Base-by-base conservation (phyloP, 2,888 invertebrate species). In the Thera britannica region DNA sequence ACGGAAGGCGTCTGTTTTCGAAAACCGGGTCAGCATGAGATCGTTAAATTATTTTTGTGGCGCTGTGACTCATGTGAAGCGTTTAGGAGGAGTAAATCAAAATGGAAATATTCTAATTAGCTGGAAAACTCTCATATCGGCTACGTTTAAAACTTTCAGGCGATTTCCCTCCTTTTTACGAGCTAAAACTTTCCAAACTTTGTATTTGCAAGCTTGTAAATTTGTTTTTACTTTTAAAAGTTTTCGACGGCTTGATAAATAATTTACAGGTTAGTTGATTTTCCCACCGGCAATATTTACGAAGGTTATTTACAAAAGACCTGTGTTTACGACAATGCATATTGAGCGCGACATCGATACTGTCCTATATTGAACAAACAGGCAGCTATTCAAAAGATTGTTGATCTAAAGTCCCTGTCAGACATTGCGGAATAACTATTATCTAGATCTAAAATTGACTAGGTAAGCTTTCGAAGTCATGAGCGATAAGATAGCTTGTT, bases 81-180 rank as follows among this genome's bases (percentile, higher is more conserved):
- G 75, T 89, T 52, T 52, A 52, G 88, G 83, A 89, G 86, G 84
- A 79, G 83, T 90, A 89, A 88, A 91, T 90, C 90, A 90, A 77
- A 81, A 83, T 83, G 76, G 80, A 79, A 83, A 80, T 48, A 77
- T 84, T 83, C 83, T 87, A 88, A 83, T 84, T 78, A 84, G 88
- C 52, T 88, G 72, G 67, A 62, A 71, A 67, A 58, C 44, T 48
- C n/a, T 9, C 23, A 23, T 9, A 57, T 41, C 57, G 23, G 44
- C 44, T 44, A 9, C 12, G 12, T 41, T 1, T 41, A 41, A 8
- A 56, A 2, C n/a, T 34, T 36, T 11, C 3, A 36, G 4, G 36
- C 9, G n/a, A 23, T 57, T 57, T 44, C 7, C 7, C n/a, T n/a
- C 36, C 12, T 7, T 51, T 51, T 51, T 51, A 23, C 23, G 51